Conservation (phyloP, 1,140 invertebrate genomes). For the Ostrea denselamellosa region DNA sequence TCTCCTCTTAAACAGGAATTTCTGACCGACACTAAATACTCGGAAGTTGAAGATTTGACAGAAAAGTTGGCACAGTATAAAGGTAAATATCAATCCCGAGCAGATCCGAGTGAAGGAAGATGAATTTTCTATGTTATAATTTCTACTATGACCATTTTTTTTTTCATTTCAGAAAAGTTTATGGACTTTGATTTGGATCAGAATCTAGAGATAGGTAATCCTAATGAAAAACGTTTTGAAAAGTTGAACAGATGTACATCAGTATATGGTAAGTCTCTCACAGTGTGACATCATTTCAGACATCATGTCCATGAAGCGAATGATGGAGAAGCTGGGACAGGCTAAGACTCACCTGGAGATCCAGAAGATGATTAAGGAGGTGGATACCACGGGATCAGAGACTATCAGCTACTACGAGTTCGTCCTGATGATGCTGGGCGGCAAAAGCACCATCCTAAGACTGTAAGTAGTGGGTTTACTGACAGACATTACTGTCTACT, state of each 20-base stretch:
- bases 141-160: neutral
- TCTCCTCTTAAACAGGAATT: slow-evolving; percentile 54
- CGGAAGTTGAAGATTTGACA: slow-evolving; percentile 60
- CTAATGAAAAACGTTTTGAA: neutral
- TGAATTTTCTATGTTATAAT: too few relatives aligned
- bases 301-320: slow-evolving; percentile 90
- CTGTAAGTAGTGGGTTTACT: slow-evolving; percentile 61
- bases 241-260: too few relatives aligned
- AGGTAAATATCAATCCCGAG: slow-evolving; percentile 53
- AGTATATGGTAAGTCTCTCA: too few relatives aligned
- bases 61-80: slow-evolving; percentile 60
- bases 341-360: slow-evolving; percentile 94
- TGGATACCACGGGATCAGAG: slow-evolving; percentile 68
- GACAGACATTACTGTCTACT: too few relatives aligned
- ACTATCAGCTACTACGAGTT: slow-evolving; percentile 74
- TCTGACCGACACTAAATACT: slow-evolving; percentile 57
- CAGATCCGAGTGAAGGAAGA: too few relatives aligned
- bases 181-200: slow-evolving; percentile 70
- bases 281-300: slow-evolving; percentile 77
- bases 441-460: slow-evolving; percentile 67
- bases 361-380: slow-evolving; percentile 90
- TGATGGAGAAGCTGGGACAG: slow-evolving; percentile 95
- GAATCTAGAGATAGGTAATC: slow-evolving; percentile 70
- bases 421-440: slow-evolving; percentile 74
- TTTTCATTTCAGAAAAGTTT: slow-evolving; percentile 66